Percentiles rank a stretch among this genome's conserved stretches.
Conservation (phyloP, 2,113 vertebrate genomes). For the Nettapus auritus region DNA sequence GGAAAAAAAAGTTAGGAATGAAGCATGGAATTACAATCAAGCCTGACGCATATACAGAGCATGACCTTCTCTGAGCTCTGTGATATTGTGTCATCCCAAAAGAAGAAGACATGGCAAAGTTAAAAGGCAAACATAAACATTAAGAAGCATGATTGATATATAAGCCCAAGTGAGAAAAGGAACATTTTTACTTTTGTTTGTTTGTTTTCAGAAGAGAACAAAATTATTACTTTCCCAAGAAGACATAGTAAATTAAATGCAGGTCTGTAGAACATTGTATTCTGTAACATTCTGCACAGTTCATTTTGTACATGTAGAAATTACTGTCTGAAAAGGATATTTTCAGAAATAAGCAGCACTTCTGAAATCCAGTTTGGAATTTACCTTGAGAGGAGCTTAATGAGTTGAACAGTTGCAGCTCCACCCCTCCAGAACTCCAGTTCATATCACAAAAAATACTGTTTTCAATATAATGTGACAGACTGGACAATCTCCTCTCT, state of each 20-base stretch:
- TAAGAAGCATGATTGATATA: neutral
- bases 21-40: conserved; percentile 40
- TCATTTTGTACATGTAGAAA: neutral
- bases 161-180: neutral
- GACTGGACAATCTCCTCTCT: neutral
- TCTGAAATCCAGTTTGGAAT: neutral
- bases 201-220: neutral
- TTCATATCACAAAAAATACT: neutral
- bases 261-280: neutral
- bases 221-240: neutral
- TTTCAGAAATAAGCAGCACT: neutral
- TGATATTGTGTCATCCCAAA: neutral
- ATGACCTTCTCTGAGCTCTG: conserved; percentile 42
- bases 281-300: neutral
- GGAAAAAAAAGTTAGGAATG: conserved; percentile 20
- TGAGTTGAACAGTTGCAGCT: neutral
- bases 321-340: neutral
- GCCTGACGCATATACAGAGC: conserved; percentile 23
- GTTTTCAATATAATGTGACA: neutral
- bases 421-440: neutral
- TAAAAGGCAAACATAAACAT: neutral
- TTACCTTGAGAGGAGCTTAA: neutral
- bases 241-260: neutral
- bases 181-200: neutral
- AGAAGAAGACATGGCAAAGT: neutral